These are phyloP conservation scores for Drepana arcuata DNA, from an alignment of 1,140 invertebrate genomes.

Conservation along the genomic window DNA sequence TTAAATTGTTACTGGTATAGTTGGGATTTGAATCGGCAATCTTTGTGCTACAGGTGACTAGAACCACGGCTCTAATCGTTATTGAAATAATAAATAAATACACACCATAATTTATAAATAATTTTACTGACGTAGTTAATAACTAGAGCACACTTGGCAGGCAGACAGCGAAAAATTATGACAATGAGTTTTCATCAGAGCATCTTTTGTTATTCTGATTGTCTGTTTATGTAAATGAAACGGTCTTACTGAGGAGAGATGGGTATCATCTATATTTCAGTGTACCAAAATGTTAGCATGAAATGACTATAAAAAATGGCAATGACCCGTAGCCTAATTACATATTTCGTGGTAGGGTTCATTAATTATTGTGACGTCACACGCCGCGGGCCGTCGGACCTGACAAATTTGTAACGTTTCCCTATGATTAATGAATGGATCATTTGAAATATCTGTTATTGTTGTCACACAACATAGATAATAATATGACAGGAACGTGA, in stretches of 20 bases:
- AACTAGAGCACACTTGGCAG: constrained; percentile 16
- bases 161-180: constrained; percentile 17
- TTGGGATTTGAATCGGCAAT: too few species aligned
- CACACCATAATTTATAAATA: too few species aligned
- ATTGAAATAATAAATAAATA: too few species aligned
- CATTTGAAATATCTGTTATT: constrained; percentile 27
- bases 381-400: constrained; percentile 9
- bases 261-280: constrained; percentile 5
- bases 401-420: constrained; percentile 29
- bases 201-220: constrained; percentile 23
- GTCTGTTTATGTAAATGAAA: constrained; percentile 25
- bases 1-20: too few species aligned
- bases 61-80: too few species aligned
- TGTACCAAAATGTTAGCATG: neutral
- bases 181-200: constrained; percentile 19
- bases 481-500: too few species aligned
- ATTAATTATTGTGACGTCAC: constrained; percentile 29
- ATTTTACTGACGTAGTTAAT: too few species aligned
- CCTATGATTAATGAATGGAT: constrained; percentile 26
- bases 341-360: constrained; percentile 19
- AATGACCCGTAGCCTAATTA: constrained; percentile 16
- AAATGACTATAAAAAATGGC: constrained; percentile 7
- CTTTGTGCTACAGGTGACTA: too few species aligned
- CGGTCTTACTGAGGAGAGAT: neutral
- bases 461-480: constrained; percentile 20